Conservation (phyloP, 35 echinoderm and acorn worm species). For the Heliocidaris tuberculata region DNA sequence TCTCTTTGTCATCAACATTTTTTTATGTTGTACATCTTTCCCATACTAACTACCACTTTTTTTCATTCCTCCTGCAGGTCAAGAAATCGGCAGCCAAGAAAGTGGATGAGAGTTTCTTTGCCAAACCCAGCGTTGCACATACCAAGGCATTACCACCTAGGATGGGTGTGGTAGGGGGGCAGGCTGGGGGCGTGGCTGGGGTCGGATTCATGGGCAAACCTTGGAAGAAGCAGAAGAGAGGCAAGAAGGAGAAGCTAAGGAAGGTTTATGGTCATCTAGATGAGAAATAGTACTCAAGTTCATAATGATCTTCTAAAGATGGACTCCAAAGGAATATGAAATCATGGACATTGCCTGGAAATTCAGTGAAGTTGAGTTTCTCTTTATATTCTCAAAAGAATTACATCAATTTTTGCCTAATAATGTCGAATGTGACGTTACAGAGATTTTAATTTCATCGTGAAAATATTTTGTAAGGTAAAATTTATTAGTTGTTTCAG, state of each 20-base stretch:
- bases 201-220: conserved; percentile 58
- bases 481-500: no score
- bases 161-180: conserved; percentile 34
- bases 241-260: conserved; percentile 89
- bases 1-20: no score
- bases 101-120: conserved; percentile 79
- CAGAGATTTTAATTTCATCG: no score
- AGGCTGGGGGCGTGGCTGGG: neutral
- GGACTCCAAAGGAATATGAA: neutral
- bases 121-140: conserved; percentile 54
- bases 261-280: conserved; percentile 68
- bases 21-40: no score
- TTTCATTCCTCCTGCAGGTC: conserved; percentile 48
- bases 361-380: no score
- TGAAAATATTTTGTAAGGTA: no score
- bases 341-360: neutral
- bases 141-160: conserved; percentile 47
- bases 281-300: conserved; percentile 38
- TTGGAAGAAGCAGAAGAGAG: conserved; percentile 96
- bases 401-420: no score
- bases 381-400: no score
- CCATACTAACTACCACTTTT: neutral
- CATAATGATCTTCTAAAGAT: no score
- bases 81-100: conserved; percentile 56
- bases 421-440: no score